These are phyloP conservation scores for Argopecten irradians DNA, from an alignment of 1,140 invertebrate genomes.

Conservation along the genomic window DNA sequence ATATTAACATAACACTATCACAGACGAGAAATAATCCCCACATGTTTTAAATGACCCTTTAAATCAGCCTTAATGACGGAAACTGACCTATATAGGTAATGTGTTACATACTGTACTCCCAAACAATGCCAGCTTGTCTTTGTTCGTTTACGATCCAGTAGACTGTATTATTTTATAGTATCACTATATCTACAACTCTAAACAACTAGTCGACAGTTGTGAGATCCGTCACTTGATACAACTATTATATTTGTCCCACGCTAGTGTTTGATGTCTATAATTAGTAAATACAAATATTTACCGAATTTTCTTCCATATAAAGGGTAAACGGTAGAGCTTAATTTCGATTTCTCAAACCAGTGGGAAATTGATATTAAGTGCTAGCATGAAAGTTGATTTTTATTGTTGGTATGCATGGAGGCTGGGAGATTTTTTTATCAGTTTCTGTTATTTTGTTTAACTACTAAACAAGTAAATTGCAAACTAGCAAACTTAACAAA, in stretches of 20 bases:
- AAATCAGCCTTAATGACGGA: not conserved
- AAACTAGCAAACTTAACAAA: too few species aligned
- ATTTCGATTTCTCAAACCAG: too few species aligned
- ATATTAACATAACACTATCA: not conserved
- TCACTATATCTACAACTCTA: not conserved
- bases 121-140: not conserved
- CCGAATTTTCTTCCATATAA: not conserved
- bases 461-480: too few species aligned
- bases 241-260: conserved; percentile 11
- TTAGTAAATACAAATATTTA: not conserved
- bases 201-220: not conserved
- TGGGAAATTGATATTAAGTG: too few species aligned
- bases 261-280: not conserved
- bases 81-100: not conserved
- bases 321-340: not conserved
- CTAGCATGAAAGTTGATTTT: too few species aligned
- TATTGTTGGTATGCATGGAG: too few species aligned
- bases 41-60: not conserved
- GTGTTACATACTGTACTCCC: not conserved
- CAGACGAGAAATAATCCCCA: not conserved
- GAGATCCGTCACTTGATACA: not conserved
- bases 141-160: not conserved
- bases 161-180: not conserved
- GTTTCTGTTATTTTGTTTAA: too few species aligned
- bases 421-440: too few species aligned